phyloP scores from a whole-genome alignment of 2,888 invertebrate species.

The Pammene aurita region DNA sequence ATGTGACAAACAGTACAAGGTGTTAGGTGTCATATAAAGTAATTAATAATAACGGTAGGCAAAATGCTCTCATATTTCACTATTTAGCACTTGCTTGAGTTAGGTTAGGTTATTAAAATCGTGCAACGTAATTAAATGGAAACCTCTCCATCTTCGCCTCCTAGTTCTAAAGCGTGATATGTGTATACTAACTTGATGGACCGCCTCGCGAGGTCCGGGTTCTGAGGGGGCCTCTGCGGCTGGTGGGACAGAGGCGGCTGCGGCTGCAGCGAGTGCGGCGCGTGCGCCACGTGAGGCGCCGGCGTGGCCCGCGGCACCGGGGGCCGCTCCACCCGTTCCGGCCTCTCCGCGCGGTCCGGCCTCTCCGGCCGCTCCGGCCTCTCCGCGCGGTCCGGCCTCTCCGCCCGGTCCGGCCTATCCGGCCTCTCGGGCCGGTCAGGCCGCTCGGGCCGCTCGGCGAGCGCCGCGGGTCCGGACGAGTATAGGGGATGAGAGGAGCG shows the following conservation, averaged over 20 bases:
- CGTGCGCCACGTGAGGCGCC: slow-evolving; percentile 60
- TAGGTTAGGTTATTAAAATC: too few species aligned
- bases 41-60: too few species aligned
- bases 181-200: slow-evolving; percentile 85
- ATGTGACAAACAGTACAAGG: too few species aligned
- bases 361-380: slow-evolving; percentile 54
- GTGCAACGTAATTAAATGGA: too few species aligned
- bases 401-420: slow-evolving; percentile 56
- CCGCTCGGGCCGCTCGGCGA: slow-evolving; percentile 60
- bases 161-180: background rate
- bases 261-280: slow-evolving; percentile 60
- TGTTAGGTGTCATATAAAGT: too few species aligned
- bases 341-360: slow-evolving; percentile 58
- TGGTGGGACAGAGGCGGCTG: slow-evolving; percentile 73
- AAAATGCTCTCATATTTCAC: too few species aligned
- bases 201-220: slow-evolving; percentile 88
- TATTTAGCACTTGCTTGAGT: too few species aligned
- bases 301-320: slow-evolving; percentile 55
- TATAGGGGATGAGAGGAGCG: slow-evolving; percentile 76
- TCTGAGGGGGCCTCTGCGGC: slow-evolving; percentile 78
- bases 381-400: slow-evolving; percentile 52
- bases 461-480: slow-evolving; percentile 62
- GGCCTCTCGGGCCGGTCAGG: slow-evolving; percentile 54
- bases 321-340: slow-evolving; percentile 51
- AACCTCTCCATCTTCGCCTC: background rate